Evolutionary conservation across 2,888 invertebrate genomes (phyloP), one percentile per base, ranked within the genome.

Genomic region (Ornithoptera priamus): DNA sequence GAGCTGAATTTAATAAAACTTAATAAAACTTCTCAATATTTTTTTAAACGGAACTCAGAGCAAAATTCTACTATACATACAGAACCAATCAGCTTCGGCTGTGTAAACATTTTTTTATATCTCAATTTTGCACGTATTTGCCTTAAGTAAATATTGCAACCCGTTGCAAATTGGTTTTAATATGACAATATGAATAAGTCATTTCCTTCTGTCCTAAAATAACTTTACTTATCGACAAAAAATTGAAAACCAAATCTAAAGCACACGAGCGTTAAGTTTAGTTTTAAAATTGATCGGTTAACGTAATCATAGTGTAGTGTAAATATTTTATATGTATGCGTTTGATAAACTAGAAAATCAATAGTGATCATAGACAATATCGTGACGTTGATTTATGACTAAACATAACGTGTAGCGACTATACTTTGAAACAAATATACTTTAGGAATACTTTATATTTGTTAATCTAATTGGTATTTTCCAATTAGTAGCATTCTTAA

Each of bases 71-170:
- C 6, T 12, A 36, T 18, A 36, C 10, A 3, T 65, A 65, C 65
- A 4, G 65, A 65, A 65, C 65, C 65, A 18, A 10, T 2, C 36
- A 7, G 36, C 15, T 36, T 30, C n/a, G 22, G 15, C 58, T 39
- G 39, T 15, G 10, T 66, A 30, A 57, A 12, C 22, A 69, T 64
- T 58, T 71, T 72, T 72, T 72, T 68, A 77, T 75, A 76, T 76
- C 76, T 81, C 81, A 80, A 85, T 86, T 87, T 85, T 78, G 86
- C 85, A 83, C 81, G 78, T 79, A 79, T 80, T 78, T 79, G 74
- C 77, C 81, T 86, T 88, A 78, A 82, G 80, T 85, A 88, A 90
- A 89, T 85, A 88, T 74, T 74, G 65, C 77, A 80, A 81, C 80
- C 81, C 84, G 79, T 85, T 82, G 78, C 81, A 78, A 84, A 81